Evolutionary conservation across 2,113 vertebrate genomes (phyloP), one percentile per base, ranked within the genome.

Genomic region (Haemorhous mexicanus): DNA sequence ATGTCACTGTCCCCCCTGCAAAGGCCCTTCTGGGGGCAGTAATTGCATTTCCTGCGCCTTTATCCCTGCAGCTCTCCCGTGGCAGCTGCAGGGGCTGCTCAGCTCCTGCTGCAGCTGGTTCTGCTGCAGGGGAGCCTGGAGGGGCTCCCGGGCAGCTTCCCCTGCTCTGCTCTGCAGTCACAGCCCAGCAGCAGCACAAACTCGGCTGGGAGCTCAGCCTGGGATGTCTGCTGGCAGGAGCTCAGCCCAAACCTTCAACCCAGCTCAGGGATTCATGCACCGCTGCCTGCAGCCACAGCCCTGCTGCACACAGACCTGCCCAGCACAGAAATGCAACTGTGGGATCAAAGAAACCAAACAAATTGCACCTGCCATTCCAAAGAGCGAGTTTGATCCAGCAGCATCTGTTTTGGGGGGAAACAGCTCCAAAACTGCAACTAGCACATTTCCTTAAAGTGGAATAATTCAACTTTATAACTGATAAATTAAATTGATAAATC

Each of bases 1-100:
- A 93, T 98, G 98, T 97, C 98, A 97, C 79, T 95, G 22, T 88
- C 15, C 83, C n/a, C 70, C 61, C 82, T 82, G 33, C 23, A 92
- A 91, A 15, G 24, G 44, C 6, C 7, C 13, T 2, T 30, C 15
- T 0, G 9, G 9, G 15, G 28, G 26, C 0, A 6, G 16, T 1
- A 7, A 23, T 26, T 27, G 16, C 1, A 24, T 53, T 33, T 46
- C 26, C 15, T 10, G 8, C 26, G 5, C 33, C 3, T 30, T 43
- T 6, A 2, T 10, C 26, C 7, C 1, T 0, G 8, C 19, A 23
- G 22, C 9, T 58, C 3, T 0, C 37, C 28, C 16, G 37, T 6
- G 37, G 32, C 9, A 32, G 49, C 59, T 28, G 37, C 83, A 30
- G 33, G 49, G 13, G 64, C n/a, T 26, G 15, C 49, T 5, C 27